Conservation (phyloP, 2,888 invertebrate genomes). For the Cacoxenus indagator region DNA sequence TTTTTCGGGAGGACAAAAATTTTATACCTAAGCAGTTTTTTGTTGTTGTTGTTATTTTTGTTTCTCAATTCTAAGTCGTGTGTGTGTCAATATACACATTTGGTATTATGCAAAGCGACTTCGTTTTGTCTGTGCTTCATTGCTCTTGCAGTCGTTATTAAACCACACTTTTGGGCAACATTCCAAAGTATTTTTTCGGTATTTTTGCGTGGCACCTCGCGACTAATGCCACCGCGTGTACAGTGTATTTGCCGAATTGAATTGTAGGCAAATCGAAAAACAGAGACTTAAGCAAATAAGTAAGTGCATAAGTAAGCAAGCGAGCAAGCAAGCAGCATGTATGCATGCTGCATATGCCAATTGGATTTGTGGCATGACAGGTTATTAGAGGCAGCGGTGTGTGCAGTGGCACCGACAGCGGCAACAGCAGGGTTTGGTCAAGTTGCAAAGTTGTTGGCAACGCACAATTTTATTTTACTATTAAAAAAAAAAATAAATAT, state of each 20-base stretch:
- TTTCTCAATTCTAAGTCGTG: conserved; percentile 31
- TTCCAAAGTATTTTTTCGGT: conserved; percentile 31
- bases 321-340: conserved; percentile 19
- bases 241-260: conserved; percentile 43
- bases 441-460: conserved; percentile 40
- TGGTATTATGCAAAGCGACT: not conserved
- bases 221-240: conserved; percentile 31
- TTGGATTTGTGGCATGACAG: conserved; percentile 65
- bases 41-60: conserved; percentile 33
- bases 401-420: not conserved
- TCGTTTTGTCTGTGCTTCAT: conserved; percentile 38
- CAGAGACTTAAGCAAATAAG: conserved; percentile 16
- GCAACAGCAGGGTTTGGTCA: conserved; percentile 38
- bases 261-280: conserved; percentile 45
- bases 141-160: conserved; percentile 43
- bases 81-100: too few relatives aligned
- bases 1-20: not conserved
- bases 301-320: conserved; percentile 6
- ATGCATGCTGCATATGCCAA: conserved; percentile 27
- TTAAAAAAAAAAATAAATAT: conserved; percentile 1
- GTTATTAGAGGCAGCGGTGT: conserved; percentile 60
- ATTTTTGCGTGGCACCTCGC: conserved; percentile 49
- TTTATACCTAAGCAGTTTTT: too few relatives aligned
- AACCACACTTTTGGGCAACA: conserved; percentile 44
- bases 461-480: conserved; percentile 46